Conservation (phyloP, 2,797 vertebrate genomes). For the Falco biarmicus region DNA sequence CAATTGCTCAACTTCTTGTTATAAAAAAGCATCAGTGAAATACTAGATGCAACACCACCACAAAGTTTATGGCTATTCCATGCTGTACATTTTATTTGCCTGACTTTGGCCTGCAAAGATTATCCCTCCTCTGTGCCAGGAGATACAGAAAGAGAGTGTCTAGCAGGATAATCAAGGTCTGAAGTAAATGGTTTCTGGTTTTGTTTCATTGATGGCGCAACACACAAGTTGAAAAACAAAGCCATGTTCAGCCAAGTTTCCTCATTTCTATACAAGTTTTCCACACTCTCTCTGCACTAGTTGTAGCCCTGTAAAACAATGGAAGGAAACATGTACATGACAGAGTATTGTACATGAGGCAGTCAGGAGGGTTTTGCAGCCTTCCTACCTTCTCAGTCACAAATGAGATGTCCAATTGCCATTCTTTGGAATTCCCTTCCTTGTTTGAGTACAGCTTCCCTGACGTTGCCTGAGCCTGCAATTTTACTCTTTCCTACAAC, state of each 20-base stretch:
- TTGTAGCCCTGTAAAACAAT: constrained; percentile 53
- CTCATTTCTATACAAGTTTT: neutral
- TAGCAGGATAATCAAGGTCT: neutral
- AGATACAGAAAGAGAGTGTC: neutral
- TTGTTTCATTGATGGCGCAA: neutral
- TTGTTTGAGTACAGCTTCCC: neutral
- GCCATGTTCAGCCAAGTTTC: neutral
- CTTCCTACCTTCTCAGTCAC: neutral
- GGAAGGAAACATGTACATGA: constrained; percentile 14
- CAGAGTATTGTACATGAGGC: neutral
- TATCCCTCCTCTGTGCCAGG: neutral
- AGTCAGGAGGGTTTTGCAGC: neutral
- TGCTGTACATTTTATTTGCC: neutral
- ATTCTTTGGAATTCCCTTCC: neutral
- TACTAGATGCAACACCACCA: neutral
- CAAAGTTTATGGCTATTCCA: neutral
- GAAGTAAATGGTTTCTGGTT: neutral
- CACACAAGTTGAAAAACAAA: neutral
- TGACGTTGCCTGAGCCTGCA: neutral
- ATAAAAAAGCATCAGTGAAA: neutral
- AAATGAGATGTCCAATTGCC: neutral
- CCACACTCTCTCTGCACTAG: neutral
- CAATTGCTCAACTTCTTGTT: neutral
- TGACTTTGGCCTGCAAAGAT: neutral
- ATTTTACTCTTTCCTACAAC: neutral